Evolutionary conservation across 1,140 invertebrate genomes (phyloP).

Genomic region (Procambarus clarkii): DNA sequence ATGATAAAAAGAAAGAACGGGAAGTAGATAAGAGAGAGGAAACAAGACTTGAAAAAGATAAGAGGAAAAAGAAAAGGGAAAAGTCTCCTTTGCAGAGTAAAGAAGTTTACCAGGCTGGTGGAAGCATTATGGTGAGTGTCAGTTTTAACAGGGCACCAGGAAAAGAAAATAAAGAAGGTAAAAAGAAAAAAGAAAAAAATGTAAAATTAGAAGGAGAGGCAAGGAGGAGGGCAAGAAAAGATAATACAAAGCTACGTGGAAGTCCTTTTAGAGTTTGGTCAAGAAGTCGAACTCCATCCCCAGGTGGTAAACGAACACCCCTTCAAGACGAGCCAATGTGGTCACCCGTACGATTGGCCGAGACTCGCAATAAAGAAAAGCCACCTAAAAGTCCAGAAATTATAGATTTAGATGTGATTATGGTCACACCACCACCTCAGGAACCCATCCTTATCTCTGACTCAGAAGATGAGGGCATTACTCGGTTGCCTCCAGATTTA

Average conservation of each 20-base stretch:
- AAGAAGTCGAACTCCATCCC: slow-evolving; percentile 59
- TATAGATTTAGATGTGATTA: slow-evolving; percentile 85
- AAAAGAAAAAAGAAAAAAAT: slow-evolving; percentile 70
- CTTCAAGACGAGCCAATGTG: slow-evolving; percentile 71
- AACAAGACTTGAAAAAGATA: slow-evolving; percentile 57
- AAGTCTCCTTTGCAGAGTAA: slow-evolving; percentile 78
- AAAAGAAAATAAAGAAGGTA: slow-evolving; percentile 67
- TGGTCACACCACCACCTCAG: slow-evolving; percentile 82
- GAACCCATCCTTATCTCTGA: slow-evolving; percentile 89
- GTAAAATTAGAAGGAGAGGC: slow-evolving; percentile 53
- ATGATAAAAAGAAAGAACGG: slow-evolving; percentile 60
- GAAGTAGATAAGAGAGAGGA: slow-evolving; percentile 57
- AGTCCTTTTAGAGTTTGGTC: slow-evolving; percentile 64
- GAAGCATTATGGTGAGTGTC: slow-evolving; percentile 93
- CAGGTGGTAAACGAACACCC: slow-evolving; percentile 69
- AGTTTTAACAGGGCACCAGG: slow-evolving; percentile 82
- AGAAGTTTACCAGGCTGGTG: slow-evolving; percentile 92
- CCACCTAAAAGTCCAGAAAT: slow-evolving; percentile 83
- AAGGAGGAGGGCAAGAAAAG: slow-evolving; percentile 59
- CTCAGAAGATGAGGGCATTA: slow-evolving; percentile 81
- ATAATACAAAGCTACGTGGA: slow-evolving; percentile 22
- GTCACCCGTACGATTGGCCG: slow-evolving; percentile 58
- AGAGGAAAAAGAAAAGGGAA: slow-evolving; percentile 63
- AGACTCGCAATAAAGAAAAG: slow-evolving; percentile 42
- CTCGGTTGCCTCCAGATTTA: slow-evolving; percentile 70